Evolutionary conservation across 2,113 vertebrate species (phyloP).

Genomic region (Nibea coibor): DNA sequence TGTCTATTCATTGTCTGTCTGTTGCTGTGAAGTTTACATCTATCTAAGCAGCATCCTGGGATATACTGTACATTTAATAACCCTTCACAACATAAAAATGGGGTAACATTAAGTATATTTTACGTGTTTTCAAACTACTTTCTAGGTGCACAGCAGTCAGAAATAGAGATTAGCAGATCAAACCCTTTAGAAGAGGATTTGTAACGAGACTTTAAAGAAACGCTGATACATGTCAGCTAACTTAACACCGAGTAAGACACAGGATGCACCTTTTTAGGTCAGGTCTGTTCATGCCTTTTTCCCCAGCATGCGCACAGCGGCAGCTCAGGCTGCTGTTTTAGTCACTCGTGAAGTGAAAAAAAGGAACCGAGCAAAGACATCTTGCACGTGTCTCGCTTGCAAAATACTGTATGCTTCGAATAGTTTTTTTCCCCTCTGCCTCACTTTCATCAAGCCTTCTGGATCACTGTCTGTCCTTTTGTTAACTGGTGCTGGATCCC

Average conservation of each 20-base stretch:
- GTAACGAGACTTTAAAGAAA: background rate
- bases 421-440: constrained; percentile 5
- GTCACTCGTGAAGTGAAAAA: constrained; percentile 2
- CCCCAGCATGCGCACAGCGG: background rate
- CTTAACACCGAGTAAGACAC: background rate
- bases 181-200: background rate
- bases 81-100: background rate
- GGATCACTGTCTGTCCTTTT: constrained; percentile 25
- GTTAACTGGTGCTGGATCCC: constrained; percentile 34
- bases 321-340: background rate
- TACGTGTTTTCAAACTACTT: background rate
- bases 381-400: background rate
- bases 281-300: background rate
- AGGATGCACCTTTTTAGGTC: background rate
- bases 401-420: constrained; percentile 13
- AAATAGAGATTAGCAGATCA: background rate
- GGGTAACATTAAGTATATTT: background rate
- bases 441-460: constrained; percentile 42
- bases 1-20: background rate
- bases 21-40: background rate
- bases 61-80: background rate
- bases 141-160: background rate
- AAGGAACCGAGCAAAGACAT: background rate
- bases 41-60: too few relatives aligned
- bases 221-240: background rate